Base-by-base conservation (phyloP, 2,113 vertebrate genomes). In the Pseudopodoces humilis region DNA sequence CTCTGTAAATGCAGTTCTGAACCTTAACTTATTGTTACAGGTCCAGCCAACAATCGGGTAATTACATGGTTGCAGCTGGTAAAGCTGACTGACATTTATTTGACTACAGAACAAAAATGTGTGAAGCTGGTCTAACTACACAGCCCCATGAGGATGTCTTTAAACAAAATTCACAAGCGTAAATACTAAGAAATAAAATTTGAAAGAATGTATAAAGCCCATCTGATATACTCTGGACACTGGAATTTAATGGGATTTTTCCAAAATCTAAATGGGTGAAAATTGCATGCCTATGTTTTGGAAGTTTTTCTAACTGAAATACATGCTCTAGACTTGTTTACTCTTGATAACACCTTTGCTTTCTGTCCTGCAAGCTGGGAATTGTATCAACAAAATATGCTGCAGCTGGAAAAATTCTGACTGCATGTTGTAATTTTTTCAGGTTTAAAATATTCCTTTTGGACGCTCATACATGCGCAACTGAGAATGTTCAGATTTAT, bases 31-130 rank as follows among this genome's bases (percentile, higher is more conserved):
- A 60, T 58, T 92, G 63, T 83, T 92, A 53, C 53, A 76, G 79
- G 41, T 90, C 79, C 91, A 94, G 65, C 33, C 53, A 68, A 44
- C 31, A 93, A 77, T 28, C 1, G 7, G 80, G 41, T 65, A 80
- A 96, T 92, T 95, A 41, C 41, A 65, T 62, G 76, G 67, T 31
- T 92, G 67, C 94, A 92, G 91, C 91, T 88, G 83, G 71, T 92
- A 90, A 83, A 95, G 67, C 75, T 88, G 86, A 79, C 67, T 93
- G 94, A 69, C 49, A 22, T 79, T 69, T 79, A 82, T 90, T 85
- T 90, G 86, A 88, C 53, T 60, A 22, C 3, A 10, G 67, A 65
- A 83, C 75, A 90, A 83, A 94, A 82, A 44, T 25, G 15, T 64
- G 22, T 83, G 67, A 72, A 65, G 41, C 46, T 83, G 67, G 15